Percentiles rank a stretch among this genome's conserved stretches.
Evolutionary conservation across 2,113 vertebrate species (phyloP).

Genomic region (Siniperca knerii): DNA sequence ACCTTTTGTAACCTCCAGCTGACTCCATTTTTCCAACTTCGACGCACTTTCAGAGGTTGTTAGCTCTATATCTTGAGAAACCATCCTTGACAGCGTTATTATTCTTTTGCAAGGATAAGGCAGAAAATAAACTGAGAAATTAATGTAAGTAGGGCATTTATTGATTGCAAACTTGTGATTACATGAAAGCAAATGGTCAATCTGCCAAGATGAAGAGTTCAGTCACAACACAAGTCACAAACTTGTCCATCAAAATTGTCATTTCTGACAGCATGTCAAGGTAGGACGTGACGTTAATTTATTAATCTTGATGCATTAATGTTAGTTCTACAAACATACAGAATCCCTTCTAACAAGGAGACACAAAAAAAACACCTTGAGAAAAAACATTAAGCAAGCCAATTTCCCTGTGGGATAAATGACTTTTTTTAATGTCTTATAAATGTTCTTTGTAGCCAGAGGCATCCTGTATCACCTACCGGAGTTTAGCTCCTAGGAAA

Average conservation of each 20-base stretch:
- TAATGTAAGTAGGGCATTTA: background rate
- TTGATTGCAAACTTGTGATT: background rate
- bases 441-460: background rate
- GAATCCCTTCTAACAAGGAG: background rate
- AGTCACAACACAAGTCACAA: background rate
- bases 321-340: background rate
- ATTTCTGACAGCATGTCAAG: background rate
- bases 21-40: too few relatives aligned
- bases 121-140: conserved; percentile 3
- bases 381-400: background rate
- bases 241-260: background rate
- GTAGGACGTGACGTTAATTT: background rate
- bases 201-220: background rate
- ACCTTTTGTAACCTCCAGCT: too few relatives aligned
- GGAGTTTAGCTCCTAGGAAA: background rate
- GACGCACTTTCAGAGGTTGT: background rate
- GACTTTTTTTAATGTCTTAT: background rate
- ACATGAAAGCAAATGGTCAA: background rate
- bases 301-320: background rate
- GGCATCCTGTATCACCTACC: background rate
- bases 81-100: conserved; percentile 16
- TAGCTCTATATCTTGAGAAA: background rate
- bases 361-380: background rate
- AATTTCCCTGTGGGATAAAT: too few relatives aligned
- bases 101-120: background rate